These are phyloP conservation scores for Pseudomyrmex cubaensis DNA, from an alignment of 1,140 invertebrate genomes.

Conservation along the genomic window DNA sequence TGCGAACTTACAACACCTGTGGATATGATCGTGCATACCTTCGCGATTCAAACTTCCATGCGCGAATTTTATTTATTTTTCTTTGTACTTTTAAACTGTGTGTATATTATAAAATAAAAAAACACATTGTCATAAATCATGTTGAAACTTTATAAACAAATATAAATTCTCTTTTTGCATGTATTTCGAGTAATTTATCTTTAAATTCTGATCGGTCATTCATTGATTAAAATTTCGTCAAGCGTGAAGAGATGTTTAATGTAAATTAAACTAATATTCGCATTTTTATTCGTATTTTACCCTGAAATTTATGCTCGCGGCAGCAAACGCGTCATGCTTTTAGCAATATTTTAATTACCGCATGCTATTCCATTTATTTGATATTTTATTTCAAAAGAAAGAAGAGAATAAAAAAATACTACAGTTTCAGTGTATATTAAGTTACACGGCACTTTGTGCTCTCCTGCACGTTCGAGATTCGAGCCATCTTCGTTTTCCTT, in stretches of 20 bases:
- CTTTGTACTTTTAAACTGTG: conserved; percentile 18
- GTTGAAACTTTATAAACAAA: background rate
- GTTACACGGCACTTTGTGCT: conserved; percentile 37
- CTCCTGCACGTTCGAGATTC: conserved; percentile 18
- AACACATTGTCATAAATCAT: too few relatives aligned
- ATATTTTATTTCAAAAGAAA: conserved; percentile 1
- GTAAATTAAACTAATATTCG: conserved; percentile 16
- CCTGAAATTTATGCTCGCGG: background rate
- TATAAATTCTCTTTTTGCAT: conserved; percentile 1
- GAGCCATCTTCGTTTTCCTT: conserved; percentile 34
- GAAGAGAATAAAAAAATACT: background rate
- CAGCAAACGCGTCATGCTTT: background rate
- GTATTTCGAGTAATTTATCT: background rate
- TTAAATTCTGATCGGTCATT: conserved; percentile 1
- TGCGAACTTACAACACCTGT: conserved; percentile 24
- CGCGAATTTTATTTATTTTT: background rate
- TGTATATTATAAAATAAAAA: background rate
- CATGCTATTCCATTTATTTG: background rate
- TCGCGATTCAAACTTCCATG: background rate
- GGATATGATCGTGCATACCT: background rate
- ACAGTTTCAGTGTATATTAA: conserved; percentile 45
- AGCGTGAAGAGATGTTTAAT: conserved; percentile 2
- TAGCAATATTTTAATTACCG: conserved; percentile 27
- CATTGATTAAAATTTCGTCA: conserved; percentile 8
- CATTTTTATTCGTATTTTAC: background rate